These are phyloP conservation scores for Caerostris darwini DNA, from an alignment of 1,140 invertebrate genomes.

Conservation along the genomic window DNA sequence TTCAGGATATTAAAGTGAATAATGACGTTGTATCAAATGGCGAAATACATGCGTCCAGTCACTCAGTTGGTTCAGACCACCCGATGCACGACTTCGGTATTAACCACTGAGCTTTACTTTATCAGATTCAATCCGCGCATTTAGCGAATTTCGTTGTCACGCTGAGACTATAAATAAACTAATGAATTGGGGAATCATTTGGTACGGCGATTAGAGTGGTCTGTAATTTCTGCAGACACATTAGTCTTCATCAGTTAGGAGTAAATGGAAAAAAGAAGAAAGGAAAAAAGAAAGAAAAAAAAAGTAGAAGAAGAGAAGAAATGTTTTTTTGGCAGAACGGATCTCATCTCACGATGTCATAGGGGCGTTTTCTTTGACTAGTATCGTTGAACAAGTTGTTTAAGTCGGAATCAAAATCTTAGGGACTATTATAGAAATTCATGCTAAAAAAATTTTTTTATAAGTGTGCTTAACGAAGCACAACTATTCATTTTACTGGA, in stretches of 20 bases:
- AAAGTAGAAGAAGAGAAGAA: background rate
- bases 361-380: background rate
- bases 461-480: no score
- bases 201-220: slow-evolving; percentile 61
- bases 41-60: slow-evolving; percentile 63
- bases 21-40: slow-evolving; percentile 69
- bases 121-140: slow-evolving; percentile 74
- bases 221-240: slow-evolving; percentile 73
- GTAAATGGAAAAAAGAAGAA: slow-evolving; percentile 57
- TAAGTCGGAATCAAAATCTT: background rate
- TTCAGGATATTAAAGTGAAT: slow-evolving; percentile 74
- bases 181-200: slow-evolving; percentile 76
- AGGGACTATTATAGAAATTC: background rate
- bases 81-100: slow-evolving; percentile 51
- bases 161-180: slow-evolving; percentile 76
- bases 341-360: slow-evolving; percentile 43
- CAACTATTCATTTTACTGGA: no score
- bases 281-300: background rate
- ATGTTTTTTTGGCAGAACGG: background rate
- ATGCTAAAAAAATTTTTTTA: no score
- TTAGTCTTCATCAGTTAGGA: slow-evolving; percentile 75
- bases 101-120: slow-evolving; percentile 24
- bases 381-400: background rate
- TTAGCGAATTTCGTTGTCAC: slow-evolving; percentile 75
- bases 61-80: slow-evolving; percentile 52